Conservation (phyloP, 2,888 invertebrate genomes). For the Pachliopta kotzebuea region DNA sequence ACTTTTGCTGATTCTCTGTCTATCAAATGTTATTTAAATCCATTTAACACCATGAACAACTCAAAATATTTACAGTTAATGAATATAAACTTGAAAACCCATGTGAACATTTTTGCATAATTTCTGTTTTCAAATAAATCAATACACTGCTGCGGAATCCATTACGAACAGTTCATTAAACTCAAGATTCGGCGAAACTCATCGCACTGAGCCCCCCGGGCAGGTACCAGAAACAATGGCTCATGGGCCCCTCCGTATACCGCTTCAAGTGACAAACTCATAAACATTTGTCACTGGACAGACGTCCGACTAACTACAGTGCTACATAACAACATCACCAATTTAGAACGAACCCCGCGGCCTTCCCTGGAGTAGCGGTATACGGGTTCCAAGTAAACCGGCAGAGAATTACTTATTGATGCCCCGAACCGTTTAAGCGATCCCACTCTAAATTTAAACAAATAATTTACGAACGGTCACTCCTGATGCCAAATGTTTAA, state of each 20-base stretch:
- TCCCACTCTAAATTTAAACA: conserved; percentile 78
- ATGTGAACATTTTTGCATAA: conserved; percentile 23
- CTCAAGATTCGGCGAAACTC: conserved; percentile 52
- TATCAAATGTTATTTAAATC: too few relatives aligned
- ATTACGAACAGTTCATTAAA: conserved; percentile 60
- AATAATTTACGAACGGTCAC: conserved; percentile 78
- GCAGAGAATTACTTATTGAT: conserved; percentile 73
- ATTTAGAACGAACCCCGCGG: conserved; percentile 41
- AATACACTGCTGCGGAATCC: conserved; percentile 33
- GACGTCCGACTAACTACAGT: conserved; percentile 71
- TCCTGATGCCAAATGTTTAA: conserved; percentile 52
- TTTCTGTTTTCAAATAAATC: conserved; percentile 24
- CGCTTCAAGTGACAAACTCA: conserved; percentile 75
- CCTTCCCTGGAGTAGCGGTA: conserved; percentile 17
- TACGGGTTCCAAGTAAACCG: conserved; percentile 44
- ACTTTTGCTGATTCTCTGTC: too few relatives aligned
- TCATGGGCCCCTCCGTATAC: conserved; percentile 51
- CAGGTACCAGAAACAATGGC: conserved; percentile 53
- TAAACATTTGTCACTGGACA: conserved; percentile 76
- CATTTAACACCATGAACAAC: neutral
- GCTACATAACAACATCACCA: conserved; percentile 57
- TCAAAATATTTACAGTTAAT: neutral
- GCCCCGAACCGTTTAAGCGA: conserved; percentile 77
- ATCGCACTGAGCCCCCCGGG: conserved; percentile 49
- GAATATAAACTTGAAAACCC: conserved; percentile 4